phyloP scores from a whole-genome alignment of 2,888 invertebrate genomes.

The Empis livida region DNA sequence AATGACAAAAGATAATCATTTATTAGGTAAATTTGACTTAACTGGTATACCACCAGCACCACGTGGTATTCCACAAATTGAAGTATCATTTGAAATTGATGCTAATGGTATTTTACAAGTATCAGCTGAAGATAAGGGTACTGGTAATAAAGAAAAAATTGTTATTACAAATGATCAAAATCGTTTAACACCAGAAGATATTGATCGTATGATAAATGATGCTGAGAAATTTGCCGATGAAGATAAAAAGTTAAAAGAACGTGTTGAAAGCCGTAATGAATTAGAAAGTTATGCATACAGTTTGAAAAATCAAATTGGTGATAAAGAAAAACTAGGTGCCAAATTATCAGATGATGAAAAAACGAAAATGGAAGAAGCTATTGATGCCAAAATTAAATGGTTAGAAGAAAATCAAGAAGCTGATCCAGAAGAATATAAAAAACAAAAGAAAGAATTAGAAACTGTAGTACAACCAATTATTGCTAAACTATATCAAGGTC shows the following conservation, averaged over 20 bases:
- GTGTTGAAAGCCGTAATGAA: conserved; percentile 92
- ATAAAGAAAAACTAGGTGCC: conserved; percentile 93
- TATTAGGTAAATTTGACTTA: conserved; percentile 95
- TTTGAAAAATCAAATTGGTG: conserved; percentile 89
- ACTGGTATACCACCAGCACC: conserved; percentile 95
- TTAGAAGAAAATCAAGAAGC: conserved; percentile 90
- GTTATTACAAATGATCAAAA: conserved; percentile 98
- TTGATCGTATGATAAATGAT: conserved; percentile 98
- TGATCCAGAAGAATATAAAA: conserved; percentile 83
- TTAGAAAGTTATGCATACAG: conserved; percentile 96
- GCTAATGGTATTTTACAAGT: conserved; percentile 92
- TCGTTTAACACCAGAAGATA: conserved; percentile 92
- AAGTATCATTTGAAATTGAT: conserved; percentile 89
- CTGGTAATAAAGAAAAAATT: conserved; percentile 96
- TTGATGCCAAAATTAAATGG: conserved; percentile 97
- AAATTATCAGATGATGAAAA: conserved; percentile 85
- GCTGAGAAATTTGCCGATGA: conserved; percentile 99
- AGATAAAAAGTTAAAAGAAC: conserved; percentile 92
- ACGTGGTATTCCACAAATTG: conserved; percentile 85
- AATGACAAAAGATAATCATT: conserved; percentile 99
- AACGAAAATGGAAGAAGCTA: conserved; percentile 86
- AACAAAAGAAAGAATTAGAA: conserved; percentile 90
- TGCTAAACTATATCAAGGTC: conserved; percentile 85
- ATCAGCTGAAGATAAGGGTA: conserved; percentile 97
- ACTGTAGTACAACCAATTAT: conserved; percentile 95